Percentiles rank a stretch among this genome's conserved stretches.
phyloP scores from a whole-genome alignment of 2,797 vertebrate genomes.

The Dallia pectoralis region DNA sequence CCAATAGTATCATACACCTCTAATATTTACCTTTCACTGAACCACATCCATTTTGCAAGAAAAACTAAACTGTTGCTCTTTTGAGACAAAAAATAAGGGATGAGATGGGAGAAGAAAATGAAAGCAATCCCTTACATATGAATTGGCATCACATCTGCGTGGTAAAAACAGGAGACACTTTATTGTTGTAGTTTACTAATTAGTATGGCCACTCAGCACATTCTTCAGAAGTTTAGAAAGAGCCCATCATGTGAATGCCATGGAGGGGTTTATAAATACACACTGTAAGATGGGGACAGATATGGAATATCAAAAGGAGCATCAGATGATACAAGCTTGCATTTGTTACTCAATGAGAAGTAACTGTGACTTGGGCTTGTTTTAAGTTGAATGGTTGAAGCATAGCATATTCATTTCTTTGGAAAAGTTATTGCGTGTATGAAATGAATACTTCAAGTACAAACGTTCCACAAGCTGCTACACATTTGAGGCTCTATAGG shows the following conservation, averaged over 20 bases:
- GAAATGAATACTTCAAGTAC: neutral
- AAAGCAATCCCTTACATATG: slow-evolving; percentile 56
- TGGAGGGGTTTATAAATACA: neutral
- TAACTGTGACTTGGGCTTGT: neutral
- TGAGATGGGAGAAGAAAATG: slow-evolving; percentile 46
- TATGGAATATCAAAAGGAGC: neutral
- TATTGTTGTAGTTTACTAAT: slow-evolving; percentile 51
- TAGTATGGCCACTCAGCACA: slow-evolving; percentile 21
- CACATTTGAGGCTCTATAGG: neutral
- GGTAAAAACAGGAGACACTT: slow-evolving; percentile 38
- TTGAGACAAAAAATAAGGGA: slow-evolving; percentile 49
- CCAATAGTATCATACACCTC: slow-evolving; percentile 58
- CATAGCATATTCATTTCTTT: neutral
- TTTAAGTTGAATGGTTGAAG: neutral
- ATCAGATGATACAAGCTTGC: neutral
- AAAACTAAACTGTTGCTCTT: slow-evolving; percentile 60
- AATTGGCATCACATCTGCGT: slow-evolving; percentile 49
- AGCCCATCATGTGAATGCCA: neutral
- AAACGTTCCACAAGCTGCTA: neutral
- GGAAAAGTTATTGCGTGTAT: neutral
- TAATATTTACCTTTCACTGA: slow-evolving; percentile 61
- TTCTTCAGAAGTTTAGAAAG: neutral
- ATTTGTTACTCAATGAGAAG: neutral
- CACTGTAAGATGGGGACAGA: neutral
- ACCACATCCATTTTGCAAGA: slow-evolving; percentile 55